phyloP scores from a whole-genome alignment of 35 echinoderm and acorn worm species.

The Eucidaris tribuloides region DNA sequence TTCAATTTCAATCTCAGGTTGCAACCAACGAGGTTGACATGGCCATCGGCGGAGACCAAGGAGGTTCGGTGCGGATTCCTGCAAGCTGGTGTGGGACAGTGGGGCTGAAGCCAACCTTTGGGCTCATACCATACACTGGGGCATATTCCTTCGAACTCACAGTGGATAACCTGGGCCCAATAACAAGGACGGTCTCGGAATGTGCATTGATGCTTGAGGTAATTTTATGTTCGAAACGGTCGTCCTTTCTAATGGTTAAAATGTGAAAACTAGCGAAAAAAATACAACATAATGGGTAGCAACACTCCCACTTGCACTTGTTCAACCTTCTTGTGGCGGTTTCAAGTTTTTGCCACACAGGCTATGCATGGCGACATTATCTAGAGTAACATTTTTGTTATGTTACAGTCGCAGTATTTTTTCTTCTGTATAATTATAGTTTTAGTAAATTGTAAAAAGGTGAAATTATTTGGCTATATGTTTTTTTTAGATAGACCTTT shows the following conservation, averaged over 20 bases:
- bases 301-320: background rate
- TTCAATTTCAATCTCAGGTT: too few relatives aligned
- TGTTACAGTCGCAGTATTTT: too few relatives aligned
- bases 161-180: conserved; percentile 65
- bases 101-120: conserved; percentile 64
- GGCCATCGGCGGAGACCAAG: conserved; percentile 76
- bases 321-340: background rate
- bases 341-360: background rate
- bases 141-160: conserved; percentile 9
- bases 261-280: background rate
- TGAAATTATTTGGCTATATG: too few relatives aligned
- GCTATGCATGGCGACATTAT: too few relatives aligned
- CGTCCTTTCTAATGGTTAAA: background rate
- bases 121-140: conserved; percentile 74
- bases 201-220: conserved; percentile 72
- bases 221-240: background rate
- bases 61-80: conserved; percentile 64
- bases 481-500: too few relatives aligned
- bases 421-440: too few relatives aligned
- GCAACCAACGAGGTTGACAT: conserved; percentile 72
- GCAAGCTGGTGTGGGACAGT: conserved; percentile 73
- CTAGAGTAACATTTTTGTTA: too few relatives aligned
- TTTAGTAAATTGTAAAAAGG: too few relatives aligned
- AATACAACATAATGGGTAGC: background rate
- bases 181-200: conserved; percentile 60